These are phyloP conservation scores for Drosophila conformis DNA, from an alignment of 2,888 invertebrate genomes.

Conservation along the genomic window DNA sequence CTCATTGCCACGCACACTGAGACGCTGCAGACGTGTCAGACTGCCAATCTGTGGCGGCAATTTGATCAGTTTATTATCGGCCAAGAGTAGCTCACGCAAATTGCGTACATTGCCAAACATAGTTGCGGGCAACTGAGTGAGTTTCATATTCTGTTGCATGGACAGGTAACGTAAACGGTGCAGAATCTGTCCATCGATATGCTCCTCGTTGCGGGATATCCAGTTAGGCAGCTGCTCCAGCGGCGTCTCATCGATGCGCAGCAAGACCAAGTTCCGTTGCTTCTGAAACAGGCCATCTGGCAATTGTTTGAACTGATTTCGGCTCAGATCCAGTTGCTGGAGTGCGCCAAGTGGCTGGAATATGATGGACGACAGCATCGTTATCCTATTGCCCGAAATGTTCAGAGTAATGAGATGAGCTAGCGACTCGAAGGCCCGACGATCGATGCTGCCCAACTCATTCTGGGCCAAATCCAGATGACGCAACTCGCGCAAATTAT, in stretches of 20 bases:
- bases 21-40: slow-evolving; percentile 86
- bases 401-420: slow-evolving; percentile 87
- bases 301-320: slow-evolving; percentile 86
- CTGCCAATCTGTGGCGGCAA: slow-evolving; percentile 85
- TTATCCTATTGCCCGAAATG: slow-evolving; percentile 87
- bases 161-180: slow-evolving; percentile 88
- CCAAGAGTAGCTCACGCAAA: slow-evolving; percentile 88
- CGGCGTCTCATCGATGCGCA: slow-evolving; percentile 89
- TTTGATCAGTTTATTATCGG: slow-evolving; percentile 88
- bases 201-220: slow-evolving; percentile 85
- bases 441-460: slow-evolving; percentile 87
- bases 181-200: slow-evolving; percentile 84
- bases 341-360: slow-evolving; percentile 86
- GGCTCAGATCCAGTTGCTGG: slow-evolving; percentile 87
- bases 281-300: slow-evolving; percentile 88
- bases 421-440: slow-evolving; percentile 90
- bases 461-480: slow-evolving; percentile 88
- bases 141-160: slow-evolving; percentile 87
- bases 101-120: slow-evolving; percentile 88
- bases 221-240: slow-evolving; percentile 87
- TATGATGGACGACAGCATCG: slow-evolving; percentile 84
- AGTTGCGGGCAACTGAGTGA: slow-evolving; percentile 88
- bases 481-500: slow-evolving; percentile 89
- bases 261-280: slow-evolving; percentile 87
- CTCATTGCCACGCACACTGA: slow-evolving; percentile 90